phyloP scores from a whole-genome alignment of 2,113 vertebrate species.

The Okapia johnstoni region DNA sequence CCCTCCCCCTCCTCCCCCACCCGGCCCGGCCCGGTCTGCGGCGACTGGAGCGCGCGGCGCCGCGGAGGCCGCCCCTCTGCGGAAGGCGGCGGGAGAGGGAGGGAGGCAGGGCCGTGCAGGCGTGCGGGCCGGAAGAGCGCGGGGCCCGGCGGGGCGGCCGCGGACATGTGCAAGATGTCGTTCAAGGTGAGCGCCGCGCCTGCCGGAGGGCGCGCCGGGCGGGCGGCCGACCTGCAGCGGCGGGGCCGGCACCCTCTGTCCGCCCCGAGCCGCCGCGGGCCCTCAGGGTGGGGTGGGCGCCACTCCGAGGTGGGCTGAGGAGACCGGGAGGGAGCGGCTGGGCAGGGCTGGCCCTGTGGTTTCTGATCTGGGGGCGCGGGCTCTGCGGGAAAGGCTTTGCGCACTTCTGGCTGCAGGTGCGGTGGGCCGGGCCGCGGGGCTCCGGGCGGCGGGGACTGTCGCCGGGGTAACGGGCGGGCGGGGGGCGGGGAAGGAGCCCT shows the following conservation, averaged over 20 bases:
- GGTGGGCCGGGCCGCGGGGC: neutral
- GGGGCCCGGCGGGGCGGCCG: neutral
- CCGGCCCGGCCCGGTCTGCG: neutral
- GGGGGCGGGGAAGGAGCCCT: neutral
- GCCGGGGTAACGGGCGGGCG: neutral
- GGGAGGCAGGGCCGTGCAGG: too few relatives aligned
- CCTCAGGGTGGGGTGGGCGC: neutral
- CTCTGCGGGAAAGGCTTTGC: neutral
- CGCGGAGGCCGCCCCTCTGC: neutral
- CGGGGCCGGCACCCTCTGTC: neutral
- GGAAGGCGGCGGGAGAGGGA: neutral
- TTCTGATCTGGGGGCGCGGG: neutral
- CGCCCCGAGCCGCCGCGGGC: neutral
- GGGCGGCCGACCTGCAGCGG: neutral
- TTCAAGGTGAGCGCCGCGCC: conserved; percentile 75
- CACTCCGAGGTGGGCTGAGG: neutral
- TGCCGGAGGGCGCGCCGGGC: too few relatives aligned
- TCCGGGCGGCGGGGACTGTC: neutral
- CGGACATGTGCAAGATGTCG: conserved; percentile 76
- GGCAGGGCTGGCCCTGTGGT: neutral
- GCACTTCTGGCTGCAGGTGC: neutral
- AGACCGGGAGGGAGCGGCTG: neutral
- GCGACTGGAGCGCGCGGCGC: neutral
- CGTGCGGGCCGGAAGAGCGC: neutral
- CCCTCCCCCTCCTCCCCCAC: too few relatives aligned